Percentiles rank a stretch among this genome's conserved stretches.
phyloP scores from a whole-genome alignment of 2,888 invertebrate species.

The Eupeodes luniger region DNA sequence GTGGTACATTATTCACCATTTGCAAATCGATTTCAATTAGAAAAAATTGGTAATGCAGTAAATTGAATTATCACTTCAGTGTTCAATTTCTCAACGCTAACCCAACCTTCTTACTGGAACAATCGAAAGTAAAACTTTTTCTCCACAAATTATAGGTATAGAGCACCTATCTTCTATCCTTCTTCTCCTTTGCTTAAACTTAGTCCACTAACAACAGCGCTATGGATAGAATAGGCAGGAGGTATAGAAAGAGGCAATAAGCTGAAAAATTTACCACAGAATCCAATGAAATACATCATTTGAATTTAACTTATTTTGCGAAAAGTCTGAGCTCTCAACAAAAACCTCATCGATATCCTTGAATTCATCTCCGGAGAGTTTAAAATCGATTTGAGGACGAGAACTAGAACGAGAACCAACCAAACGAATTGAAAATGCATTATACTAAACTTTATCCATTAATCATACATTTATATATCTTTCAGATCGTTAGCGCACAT shows the following conservation, averaged over 20 bases:
- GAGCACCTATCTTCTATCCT: neutral
- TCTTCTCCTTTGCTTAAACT: conserved; percentile 9
- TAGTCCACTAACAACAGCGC: neutral
- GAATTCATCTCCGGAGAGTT: conserved; percentile 61
- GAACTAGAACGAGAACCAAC: neutral
- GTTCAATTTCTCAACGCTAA: conserved; percentile 35
- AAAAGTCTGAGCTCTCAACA: conserved; percentile 59
- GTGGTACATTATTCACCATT: conserved; percentile 17
- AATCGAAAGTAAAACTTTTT: conserved; percentile 52
- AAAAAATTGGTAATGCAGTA: conserved; percentile 10
- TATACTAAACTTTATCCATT: conserved; percentile 70
- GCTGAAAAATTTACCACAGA: conserved; percentile 43
- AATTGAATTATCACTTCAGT: conserved; percentile 53
- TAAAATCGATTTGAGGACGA: conserved; percentile 44
- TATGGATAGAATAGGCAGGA: neutral
- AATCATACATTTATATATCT: conserved; percentile 67
- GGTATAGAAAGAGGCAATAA: conserved; percentile 42
- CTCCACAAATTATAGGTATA: neutral
- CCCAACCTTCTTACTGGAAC: conserved; percentile 48
- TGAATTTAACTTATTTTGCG: conserved; percentile 60
- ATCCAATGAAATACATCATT: conserved; percentile 64
- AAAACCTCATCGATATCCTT: conserved; percentile 67
- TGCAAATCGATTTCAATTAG: conserved; percentile 49
- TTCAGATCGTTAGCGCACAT: conserved; percentile 70
- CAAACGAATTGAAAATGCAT: conserved; percentile 65